A percentile compares a stretch with the other conserved stretches of the same genome.
Evolutionary conservation across 2,113 vertebrate species (phyloP).

Genomic region (Pycnonotus jocosus): DNA sequence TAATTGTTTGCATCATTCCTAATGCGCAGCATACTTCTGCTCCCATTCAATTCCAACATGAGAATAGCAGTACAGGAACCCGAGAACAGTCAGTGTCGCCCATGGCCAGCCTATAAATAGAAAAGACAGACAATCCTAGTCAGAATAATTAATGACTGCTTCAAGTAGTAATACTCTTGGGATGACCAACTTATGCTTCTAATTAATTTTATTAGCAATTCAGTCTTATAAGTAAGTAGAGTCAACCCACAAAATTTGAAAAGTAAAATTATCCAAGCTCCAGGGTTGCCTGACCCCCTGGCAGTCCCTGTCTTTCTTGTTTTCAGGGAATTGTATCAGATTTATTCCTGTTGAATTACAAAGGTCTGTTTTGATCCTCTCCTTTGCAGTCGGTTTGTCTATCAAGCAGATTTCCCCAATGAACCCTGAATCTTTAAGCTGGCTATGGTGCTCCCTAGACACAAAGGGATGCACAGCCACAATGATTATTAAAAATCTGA

Average conservation of each 20-base stretch:
- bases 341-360: not conserved
- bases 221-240: not conserved
- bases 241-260: not conserved
- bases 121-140: not conserved
- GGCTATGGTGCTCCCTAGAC: not conserved
- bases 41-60: constrained; percentile 79
- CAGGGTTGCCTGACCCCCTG: not conserved
- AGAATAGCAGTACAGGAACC: constrained; percentile 77
- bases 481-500: not conserved
- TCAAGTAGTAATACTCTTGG: not conserved
- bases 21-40: not conserved
- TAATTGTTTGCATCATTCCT: not conserved
- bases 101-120: constrained; percentile 77
- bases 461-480: not conserved
- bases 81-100: constrained; percentile 69
- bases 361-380: not conserved
- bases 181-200: not conserved
- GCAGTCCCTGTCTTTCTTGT: not conserved
- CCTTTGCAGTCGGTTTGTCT: not conserved
- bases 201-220: not conserved
- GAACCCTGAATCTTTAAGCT: not conserved
- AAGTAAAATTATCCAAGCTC: not conserved
- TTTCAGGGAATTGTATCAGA: not conserved
- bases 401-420: not conserved
- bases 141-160: constrained; percentile 15